Percentiles rank a stretch among this genome's conserved stretches.
These are phyloP conservation scores for Tetranychus piercei DNA, from an alignment of 2,888 invertebrate species.

Conservation along the genomic window DNA sequence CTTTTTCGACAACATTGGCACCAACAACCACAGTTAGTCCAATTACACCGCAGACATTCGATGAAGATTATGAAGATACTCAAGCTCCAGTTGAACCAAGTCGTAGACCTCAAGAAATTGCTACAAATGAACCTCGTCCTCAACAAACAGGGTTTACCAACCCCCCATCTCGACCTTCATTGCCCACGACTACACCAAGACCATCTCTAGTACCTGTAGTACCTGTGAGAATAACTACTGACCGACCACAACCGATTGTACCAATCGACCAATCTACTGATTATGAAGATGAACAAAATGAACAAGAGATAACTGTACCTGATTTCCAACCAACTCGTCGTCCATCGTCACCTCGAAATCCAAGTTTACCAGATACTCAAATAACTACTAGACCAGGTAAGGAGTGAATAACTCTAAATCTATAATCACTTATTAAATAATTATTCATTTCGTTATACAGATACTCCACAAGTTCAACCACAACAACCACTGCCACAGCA, in stretches of 20 bases:
- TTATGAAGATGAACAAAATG: not conserved
- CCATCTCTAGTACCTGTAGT: not conserved
- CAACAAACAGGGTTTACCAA: not conserved
- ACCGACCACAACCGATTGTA: not conserved
- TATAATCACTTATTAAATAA: not conserved
- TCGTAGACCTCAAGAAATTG: not conserved
- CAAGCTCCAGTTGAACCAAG: constrained; percentile 4
- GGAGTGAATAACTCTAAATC: not conserved
- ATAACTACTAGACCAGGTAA: not conserved
- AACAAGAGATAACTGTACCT: not conserved
- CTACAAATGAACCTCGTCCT: not conserved
- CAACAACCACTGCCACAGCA: not conserved
- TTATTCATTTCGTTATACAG: not conserved
- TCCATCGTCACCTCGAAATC: not conserved
- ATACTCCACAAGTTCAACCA: not conserved
- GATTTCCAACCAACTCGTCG: constrained; percentile 7
- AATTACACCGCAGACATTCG: not conserved
- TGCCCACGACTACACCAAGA: not conserved
- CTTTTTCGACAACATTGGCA: not conserved
- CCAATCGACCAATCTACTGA: not conserved
- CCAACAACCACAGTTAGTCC: not conserved
- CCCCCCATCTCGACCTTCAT: not conserved
- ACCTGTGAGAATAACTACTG: not conserved
- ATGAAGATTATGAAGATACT: constrained; percentile 11
- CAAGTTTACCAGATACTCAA: not conserved